phyloP scores from a whole-genome alignment of 2,113 vertebrate genomes.

The Paraplagusia blochii region DNA sequence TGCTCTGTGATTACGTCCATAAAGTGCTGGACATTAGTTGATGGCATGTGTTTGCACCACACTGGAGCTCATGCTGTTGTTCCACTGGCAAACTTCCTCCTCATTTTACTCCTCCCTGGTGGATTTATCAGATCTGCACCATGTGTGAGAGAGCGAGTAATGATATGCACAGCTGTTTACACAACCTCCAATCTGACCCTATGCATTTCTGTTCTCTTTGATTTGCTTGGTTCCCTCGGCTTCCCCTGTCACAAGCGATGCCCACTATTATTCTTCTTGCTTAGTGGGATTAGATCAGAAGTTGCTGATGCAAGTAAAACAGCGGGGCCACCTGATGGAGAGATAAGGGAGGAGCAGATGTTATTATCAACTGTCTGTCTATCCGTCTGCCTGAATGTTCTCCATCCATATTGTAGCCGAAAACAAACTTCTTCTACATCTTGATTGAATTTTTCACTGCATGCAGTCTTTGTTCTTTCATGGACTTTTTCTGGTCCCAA shows the following conservation, averaged over 20 bases:
- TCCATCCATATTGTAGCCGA: too few relatives aligned
- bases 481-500: too few relatives aligned
- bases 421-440: too few relatives aligned
- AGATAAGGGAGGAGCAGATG: conserved; percentile 34
- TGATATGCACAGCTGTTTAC: conserved; percentile 40
- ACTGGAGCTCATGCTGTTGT: conserved; percentile 34
- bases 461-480: too few relatives aligned
- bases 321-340: conserved; percentile 24
- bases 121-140: conserved; percentile 46
- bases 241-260: conserved; percentile 44
- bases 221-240: conserved; percentile 26
- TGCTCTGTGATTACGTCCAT: conserved; percentile 28
- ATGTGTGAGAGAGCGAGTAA: conserved; percentile 36
- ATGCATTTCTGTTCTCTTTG: conserved; percentile 8
- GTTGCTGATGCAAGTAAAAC: conserved; percentile 57
- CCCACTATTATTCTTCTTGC: conserved; percentile 54
- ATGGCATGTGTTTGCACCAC: conserved; percentile 12
- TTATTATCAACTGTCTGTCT: too few relatives aligned
- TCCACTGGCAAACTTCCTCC: conserved; percentile 23
- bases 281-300: conserved; percentile 51
- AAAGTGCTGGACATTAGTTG: conserved; percentile 34
- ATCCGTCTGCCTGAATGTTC: not conserved
- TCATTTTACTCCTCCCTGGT: conserved; percentile 38
- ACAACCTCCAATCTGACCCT: conserved; percentile 12
- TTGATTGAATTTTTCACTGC: too few relatives aligned